These are phyloP conservation scores for Neodiprion pinetum DNA, from an alignment of 1,140 invertebrate genomes.

Conservation along the genomic window DNA sequence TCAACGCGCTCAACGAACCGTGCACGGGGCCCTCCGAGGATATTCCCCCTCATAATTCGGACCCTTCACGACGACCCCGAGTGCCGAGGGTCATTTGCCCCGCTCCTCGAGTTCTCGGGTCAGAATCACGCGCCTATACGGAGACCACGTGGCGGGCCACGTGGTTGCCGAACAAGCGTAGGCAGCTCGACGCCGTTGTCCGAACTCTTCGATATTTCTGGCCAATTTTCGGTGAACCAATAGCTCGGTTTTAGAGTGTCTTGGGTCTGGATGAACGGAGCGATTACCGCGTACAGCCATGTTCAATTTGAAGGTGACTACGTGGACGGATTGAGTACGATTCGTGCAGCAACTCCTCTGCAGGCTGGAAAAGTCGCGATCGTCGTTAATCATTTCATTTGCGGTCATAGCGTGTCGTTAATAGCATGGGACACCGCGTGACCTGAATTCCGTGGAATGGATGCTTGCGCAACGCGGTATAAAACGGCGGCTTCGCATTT, in stretches of 20 bases:
- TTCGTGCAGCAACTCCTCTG: too few species aligned
- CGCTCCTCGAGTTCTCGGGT: conserved; percentile 7
- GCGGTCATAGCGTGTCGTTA: conserved; percentile 33
- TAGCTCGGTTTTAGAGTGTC: too few species aligned
- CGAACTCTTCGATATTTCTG: conserved; percentile 36
- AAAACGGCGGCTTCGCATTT: background rate
- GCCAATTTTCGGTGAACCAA: conserved; percentile 18
- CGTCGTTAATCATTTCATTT: conserved; percentile 37
- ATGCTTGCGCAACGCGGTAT: conserved; percentile 44
- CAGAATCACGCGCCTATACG: conserved; percentile 22
- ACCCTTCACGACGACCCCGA: background rate
- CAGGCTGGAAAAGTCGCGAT: background rate
- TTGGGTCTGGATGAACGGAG: too few species aligned
- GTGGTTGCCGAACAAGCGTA: conserved; percentile 29
- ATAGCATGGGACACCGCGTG: conserved; percentile 43
- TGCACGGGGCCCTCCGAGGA: background rate
- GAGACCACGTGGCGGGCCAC: conserved; percentile 40
- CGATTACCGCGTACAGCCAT: too few species aligned
- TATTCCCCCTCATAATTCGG: background rate
- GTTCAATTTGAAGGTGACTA: too few species aligned
- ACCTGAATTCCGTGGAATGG: conserved; percentile 50
- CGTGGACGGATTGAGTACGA: too few species aligned
- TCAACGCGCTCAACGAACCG: background rate
- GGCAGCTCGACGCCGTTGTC: conserved; percentile 25
- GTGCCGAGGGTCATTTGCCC: background rate